Base-by-base conservation (phyloP, 2,113 vertebrate genomes). In the Triplophysa rosa region DNA sequence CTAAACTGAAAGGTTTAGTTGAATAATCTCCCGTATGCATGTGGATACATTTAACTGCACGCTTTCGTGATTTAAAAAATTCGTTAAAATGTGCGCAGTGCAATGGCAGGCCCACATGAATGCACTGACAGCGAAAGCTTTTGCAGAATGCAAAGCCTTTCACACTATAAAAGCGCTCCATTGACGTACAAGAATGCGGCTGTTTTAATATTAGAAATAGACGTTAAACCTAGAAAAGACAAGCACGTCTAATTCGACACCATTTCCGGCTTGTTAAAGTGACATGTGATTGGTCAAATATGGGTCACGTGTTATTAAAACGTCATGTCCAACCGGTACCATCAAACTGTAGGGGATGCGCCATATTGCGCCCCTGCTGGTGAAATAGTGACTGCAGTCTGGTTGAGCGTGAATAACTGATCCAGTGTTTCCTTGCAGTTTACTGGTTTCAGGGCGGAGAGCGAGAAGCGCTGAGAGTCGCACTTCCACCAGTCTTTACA, bases 391-490 rank as follows among this genome's bases (percentile, higher is more conserved):
- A 47, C 2, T 63, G 58, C 40, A 63, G 37, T 21, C 1, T 9
- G 9, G 19, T 7, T 0, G 54, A 58, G 19, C n/a, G 54, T 10
- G 2, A 58, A 3, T 26, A 13, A 26, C 23, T 63, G 9, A 47
- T 45, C 5, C 40, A 26, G 19, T 42, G 58, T 24, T 74, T 74
- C 16, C 21, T 14, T 63, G 40, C 58, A 63, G 23, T 14, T 74
- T 58, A 47, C 4, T 45, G 71, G 40, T 49, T 61, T 74, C 45
- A 71, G 69, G 83, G 78, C 70, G 79, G 79, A 81, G 79, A 79
- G 78, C 69, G 65, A 80, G 62, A 74, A 68, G 67, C 47, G 84
- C 70, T 71, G 82, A 83, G 84, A 81, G 62, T 73, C 67, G 82
- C 84, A 80, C 74, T 83, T 83, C 66, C 77, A 49, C 63, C 45